Percentiles rank a stretch among this genome's conserved stretches.
Evolutionary conservation across 2,797 vertebrate species (phyloP).

Genomic region (Scarus forsteni): DNA sequence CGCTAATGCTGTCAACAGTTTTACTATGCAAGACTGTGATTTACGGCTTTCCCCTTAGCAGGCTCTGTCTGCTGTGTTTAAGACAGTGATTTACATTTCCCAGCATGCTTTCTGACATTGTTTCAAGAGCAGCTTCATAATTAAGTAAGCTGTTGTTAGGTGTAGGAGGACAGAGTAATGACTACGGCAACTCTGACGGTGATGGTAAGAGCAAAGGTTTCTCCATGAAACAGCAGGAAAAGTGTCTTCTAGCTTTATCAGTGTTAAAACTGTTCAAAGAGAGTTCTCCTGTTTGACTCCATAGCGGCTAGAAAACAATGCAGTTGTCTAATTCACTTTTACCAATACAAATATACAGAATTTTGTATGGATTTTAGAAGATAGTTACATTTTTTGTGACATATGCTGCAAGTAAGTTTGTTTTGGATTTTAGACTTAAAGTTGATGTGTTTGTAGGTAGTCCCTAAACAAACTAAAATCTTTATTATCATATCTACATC

Average conservation of each 20-base stretch:
- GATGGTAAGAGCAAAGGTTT: conserved; percentile 56
- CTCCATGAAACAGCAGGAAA: conserved; percentile 22
- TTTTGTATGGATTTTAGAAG: no score
- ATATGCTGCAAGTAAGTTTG: no score
- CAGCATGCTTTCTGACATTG: conserved; percentile 59
- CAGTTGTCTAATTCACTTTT: no score
- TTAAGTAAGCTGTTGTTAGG: conserved; percentile 72
- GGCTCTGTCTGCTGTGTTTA: conserved; percentile 55
- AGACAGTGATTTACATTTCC: conserved; percentile 70
- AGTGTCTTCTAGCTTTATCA: conserved; percentile 5
- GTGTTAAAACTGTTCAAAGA: neutral
- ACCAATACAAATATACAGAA: no score
- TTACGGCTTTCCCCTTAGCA: conserved; percentile 21
- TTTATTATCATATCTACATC: no score
- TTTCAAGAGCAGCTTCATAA: conserved; percentile 62
- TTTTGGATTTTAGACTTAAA: no score
- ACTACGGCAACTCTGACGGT: conserved; percentile 66
- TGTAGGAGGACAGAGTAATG: conserved; percentile 78
- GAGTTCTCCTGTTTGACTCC: neutral
- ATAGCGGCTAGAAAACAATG: no score
- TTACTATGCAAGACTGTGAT: conserved; percentile 11
- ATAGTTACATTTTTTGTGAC: no score
- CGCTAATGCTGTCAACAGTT: conserved; percentile 12
- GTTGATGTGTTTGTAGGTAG: no score
- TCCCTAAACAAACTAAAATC: no score